A percentile compares a stretch with the other conserved stretches of the same genome.
phyloP scores from a whole-genome alignment of 2,113 vertebrate genomes.

The Percina caprodes region DNA sequence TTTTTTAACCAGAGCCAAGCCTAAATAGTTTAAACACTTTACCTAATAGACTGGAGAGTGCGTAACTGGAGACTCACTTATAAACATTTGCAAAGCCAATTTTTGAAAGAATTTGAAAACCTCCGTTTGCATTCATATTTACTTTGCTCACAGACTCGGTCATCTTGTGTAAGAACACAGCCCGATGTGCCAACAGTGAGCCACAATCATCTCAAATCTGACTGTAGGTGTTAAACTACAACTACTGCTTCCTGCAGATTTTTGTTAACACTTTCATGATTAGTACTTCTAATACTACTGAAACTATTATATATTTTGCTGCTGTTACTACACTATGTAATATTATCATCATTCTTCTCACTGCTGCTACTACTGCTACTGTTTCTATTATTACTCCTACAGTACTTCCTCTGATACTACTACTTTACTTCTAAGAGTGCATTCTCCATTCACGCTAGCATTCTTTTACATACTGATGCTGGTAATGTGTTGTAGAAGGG shows the following conservation, averaged over 20 bases:
- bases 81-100: too few species aligned
- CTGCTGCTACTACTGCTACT: background rate
- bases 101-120: background rate
- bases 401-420: background rate
- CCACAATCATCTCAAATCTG: background rate
- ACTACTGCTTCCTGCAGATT: background rate
- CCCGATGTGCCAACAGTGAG: background rate
- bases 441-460: background rate
- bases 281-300: background rate
- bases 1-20: background rate
- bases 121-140: background rate
- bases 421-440: background rate
- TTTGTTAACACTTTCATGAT: background rate
- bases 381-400: background rate
- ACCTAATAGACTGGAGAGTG: too few species aligned
- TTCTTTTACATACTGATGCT: slow-evolving; percentile 14
- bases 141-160: background rate
- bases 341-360: background rate
- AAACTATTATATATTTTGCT: background rate
- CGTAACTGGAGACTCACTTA: too few species aligned
- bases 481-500: slow-evolving; percentile 1
- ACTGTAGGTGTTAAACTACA: background rate
- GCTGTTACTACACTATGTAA: background rate
- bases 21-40: background rate
- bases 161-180: background rate